These are phyloP conservation scores for Frieseomelitta varia DNA, from an alignment of 1,140 invertebrate genomes.

Conservation along the genomic window DNA sequence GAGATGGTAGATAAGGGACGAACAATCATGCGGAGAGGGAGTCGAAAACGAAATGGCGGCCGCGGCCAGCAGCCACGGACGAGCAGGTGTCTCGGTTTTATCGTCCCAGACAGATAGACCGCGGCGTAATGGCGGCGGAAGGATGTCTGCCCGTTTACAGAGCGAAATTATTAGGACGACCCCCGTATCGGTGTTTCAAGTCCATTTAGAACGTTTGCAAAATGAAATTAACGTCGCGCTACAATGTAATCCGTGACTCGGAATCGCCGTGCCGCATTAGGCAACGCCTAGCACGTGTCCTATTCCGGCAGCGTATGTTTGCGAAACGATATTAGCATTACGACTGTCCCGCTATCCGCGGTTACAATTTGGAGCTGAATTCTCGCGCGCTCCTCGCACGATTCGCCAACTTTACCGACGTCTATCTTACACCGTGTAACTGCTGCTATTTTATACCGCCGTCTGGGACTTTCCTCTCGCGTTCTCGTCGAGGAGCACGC, in stretches of 20 bases:
- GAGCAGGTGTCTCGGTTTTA: slow-evolving; percentile 15
- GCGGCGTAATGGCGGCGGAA: slow-evolving; percentile 16
- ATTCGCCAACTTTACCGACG: slow-evolving; percentile 10
- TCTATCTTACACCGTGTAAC: slow-evolving; percentile 25
- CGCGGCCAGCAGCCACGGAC: no score
- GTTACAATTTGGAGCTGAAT: slow-evolving; percentile 43
- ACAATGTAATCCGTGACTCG: slow-evolving; percentile 56
- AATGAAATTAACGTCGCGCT: slow-evolving; percentile 56
- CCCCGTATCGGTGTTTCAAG: slow-evolving; percentile 39
- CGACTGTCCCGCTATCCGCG: slow-evolving; percentile 45
- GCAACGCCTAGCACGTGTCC: slow-evolving; percentile 34
- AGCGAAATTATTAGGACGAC: slow-evolving; percentile 47
- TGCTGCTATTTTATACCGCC: slow-evolving; percentile 24
- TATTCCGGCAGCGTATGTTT: slow-evolving; percentile 46
- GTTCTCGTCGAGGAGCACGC: no score
- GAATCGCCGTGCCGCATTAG: slow-evolving; percentile 53
- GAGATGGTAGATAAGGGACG: not conserved
- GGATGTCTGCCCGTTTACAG: slow-evolving; percentile 1
- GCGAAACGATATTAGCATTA: slow-evolving; percentile 54
- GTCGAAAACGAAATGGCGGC: not conserved
- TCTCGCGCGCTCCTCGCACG: not conserved
- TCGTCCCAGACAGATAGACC: not conserved
- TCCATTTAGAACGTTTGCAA: slow-evolving; percentile 53
- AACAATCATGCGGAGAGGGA: not conserved
- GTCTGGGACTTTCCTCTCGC: not conserved